phyloP scores from a whole-genome alignment of 2,113 vertebrate species.

The Camelus bactrianus region DNA sequence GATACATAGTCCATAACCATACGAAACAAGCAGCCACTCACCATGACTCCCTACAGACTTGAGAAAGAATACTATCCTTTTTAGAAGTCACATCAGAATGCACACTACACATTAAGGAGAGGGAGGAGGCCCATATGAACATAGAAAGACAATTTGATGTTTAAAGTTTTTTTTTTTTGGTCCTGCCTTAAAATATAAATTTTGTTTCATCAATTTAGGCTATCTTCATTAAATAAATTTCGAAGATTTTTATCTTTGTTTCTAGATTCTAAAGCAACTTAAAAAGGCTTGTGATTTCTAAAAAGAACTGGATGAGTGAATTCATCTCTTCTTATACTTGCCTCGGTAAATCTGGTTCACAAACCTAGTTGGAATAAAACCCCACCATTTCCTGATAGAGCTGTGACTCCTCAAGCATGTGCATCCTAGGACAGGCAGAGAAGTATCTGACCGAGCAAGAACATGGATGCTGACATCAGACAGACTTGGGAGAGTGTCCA shows the following conservation, averaged over 20 bases:
- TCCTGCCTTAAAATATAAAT: no score
- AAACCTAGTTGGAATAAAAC: background rate
- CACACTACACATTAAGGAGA: no score
- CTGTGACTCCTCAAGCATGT: background rate
- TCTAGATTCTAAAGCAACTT: background rate
- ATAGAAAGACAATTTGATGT: no score
- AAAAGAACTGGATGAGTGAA: background rate
- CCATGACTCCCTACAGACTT: no score
- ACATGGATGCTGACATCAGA: background rate
- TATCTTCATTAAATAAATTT: background rate
- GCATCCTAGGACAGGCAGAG: background rate
- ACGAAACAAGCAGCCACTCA: no score
- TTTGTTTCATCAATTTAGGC: background rate
- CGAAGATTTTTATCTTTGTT: background rate
- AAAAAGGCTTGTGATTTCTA: background rate
- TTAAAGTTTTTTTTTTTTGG: no score
- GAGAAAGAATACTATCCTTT: no score
- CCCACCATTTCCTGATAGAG: background rate
- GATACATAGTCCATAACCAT: no score
- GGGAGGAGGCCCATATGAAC: no score
- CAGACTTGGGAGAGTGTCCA: background rate
- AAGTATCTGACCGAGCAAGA: background rate
- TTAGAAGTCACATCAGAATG: no score
- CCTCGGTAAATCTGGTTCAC: background rate
- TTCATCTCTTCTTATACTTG: background rate